Evolutionary conservation across 2,113 vertebrate species (phyloP).

Genomic region (Harpagus bidentatus): DNA sequence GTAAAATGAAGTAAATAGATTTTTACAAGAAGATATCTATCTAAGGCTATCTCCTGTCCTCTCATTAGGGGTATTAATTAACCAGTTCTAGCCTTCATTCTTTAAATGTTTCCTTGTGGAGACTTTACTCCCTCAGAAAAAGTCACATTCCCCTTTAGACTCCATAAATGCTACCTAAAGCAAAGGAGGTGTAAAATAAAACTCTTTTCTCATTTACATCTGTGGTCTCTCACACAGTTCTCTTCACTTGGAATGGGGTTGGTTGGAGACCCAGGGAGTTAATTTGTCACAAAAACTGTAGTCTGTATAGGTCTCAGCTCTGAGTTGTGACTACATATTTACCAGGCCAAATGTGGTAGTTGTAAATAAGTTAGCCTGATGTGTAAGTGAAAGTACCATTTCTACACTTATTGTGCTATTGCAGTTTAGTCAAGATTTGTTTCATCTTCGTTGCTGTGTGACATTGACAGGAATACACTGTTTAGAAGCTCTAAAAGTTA

Average conservation of each 20-base stretch:
- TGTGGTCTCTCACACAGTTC: not conserved
- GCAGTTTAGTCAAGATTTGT: not conserved
- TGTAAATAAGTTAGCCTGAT: not conserved
- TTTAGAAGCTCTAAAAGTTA: not conserved
- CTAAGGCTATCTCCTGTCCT: not conserved
- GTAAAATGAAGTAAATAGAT: not conserved
- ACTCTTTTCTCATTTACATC: not conserved
- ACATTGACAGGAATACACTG: not conserved
- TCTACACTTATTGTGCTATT: not conserved
- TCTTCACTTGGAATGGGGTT: not conserved
- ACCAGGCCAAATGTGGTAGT: not conserved
- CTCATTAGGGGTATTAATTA: not conserved
- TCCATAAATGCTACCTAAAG: not conserved
- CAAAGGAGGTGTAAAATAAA: not conserved
- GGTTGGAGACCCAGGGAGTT: not conserved
- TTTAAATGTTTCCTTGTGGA: not conserved
- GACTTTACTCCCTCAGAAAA: not conserved
- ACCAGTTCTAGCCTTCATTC: not conserved
- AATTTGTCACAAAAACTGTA: not conserved
- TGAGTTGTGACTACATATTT: not conserved
- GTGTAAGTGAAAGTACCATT: not conserved
- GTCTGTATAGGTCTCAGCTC: not conserved
- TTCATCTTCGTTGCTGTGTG: not conserved
- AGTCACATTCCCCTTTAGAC: not conserved
- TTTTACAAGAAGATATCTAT: not conserved